Evolutionary conservation across 2,888 invertebrate species (phyloP).

Genomic region (Deilephila elpenor): DNA sequence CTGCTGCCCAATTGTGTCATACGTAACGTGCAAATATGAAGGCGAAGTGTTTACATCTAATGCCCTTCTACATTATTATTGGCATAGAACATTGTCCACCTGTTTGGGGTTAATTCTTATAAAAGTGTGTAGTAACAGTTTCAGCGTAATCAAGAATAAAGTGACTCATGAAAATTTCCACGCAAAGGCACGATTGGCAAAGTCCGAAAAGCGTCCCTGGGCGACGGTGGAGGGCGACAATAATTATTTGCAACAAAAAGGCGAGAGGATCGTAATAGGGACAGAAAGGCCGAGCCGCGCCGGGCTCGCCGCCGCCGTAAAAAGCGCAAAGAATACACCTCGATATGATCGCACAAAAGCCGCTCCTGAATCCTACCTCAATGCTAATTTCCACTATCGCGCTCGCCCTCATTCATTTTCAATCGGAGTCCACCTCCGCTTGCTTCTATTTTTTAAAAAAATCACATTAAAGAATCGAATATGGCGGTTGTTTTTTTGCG

Average conservation of each 20-base stretch:
- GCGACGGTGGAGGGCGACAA: slow-evolving; percentile 60
- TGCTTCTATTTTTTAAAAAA: slow-evolving; percentile 81
- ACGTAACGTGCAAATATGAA: slow-evolving; percentile 25
- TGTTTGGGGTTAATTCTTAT: neutral
- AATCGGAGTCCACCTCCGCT: slow-evolving; percentile 80
- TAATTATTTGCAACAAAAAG: slow-evolving; percentile 81
- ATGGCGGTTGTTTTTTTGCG: slow-evolving; percentile 80
- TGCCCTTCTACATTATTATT: neutral
- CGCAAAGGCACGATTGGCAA: slow-evolving; percentile 19
- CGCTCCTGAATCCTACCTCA: slow-evolving; percentile 83
- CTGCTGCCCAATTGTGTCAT: slow-evolving; percentile 8
- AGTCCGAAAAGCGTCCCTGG: slow-evolving; percentile 27
- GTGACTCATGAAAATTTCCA: slow-evolving; percentile 22
- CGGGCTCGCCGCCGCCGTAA: slow-evolving; percentile 75
- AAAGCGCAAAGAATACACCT: slow-evolving; percentile 85
- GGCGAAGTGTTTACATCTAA: slow-evolving; percentile 9
- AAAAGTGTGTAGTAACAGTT: slow-evolving; percentile 1
- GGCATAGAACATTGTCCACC: neutral
- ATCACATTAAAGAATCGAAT: slow-evolving; percentile 85
- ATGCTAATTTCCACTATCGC: slow-evolving; percentile 86
- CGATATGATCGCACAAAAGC: slow-evolving; percentile 85
- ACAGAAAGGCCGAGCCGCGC: slow-evolving; percentile 71
- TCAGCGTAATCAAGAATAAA: slow-evolving; percentile 10
- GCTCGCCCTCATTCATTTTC: slow-evolving; percentile 84
- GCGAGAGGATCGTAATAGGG: slow-evolving; percentile 78